These are phyloP conservation scores for Diabrotica balteata DNA, from an alignment of 2,888 invertebrate genomes.

Conservation along the genomic window DNA sequence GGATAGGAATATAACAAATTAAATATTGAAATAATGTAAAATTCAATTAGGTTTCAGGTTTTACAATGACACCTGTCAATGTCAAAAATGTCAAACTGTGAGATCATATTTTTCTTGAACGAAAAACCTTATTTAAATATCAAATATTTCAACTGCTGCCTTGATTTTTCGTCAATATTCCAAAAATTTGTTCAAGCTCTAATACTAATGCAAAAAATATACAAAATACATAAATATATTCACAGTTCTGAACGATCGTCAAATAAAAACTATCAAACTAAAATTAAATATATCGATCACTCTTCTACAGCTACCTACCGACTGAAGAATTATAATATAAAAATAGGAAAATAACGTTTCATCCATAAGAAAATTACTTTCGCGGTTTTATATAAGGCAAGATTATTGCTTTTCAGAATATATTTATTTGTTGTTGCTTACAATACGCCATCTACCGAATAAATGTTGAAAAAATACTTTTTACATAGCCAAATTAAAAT, in stretches of 20 bases:
- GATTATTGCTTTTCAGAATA: slow-evolving; percentile 6
- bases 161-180: too few relatives aligned
- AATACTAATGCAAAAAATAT: not conserved
- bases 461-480: too few relatives aligned
- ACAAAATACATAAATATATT: not conserved
- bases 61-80: too few relatives aligned
- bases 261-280: not conserved
- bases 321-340: slow-evolving; percentile 3
- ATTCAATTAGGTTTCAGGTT: too few relatives aligned
- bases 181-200: not conserved
- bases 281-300: not conserved
- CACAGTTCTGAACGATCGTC: not conserved
- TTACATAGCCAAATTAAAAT: too few relatives aligned
- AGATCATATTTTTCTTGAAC: too few relatives aligned
- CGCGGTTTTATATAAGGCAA: not conserved
- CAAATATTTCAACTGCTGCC: too few relatives aligned
- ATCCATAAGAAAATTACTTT: not conserved
- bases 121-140: too few relatives aligned
- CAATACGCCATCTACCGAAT: too few relatives aligned
- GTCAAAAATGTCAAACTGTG: too few relatives aligned
- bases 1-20: too few relatives aligned
- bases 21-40: too few relatives aligned
- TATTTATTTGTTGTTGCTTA: not conserved
- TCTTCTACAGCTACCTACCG: slow-evolving; percentile 2
- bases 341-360: slow-evolving; percentile 10